Evolutionary conservation across 2,888 invertebrate species (phyloP), one percentile per base, ranked within the genome.

Genomic region (Cerastoderma edule): DNA sequence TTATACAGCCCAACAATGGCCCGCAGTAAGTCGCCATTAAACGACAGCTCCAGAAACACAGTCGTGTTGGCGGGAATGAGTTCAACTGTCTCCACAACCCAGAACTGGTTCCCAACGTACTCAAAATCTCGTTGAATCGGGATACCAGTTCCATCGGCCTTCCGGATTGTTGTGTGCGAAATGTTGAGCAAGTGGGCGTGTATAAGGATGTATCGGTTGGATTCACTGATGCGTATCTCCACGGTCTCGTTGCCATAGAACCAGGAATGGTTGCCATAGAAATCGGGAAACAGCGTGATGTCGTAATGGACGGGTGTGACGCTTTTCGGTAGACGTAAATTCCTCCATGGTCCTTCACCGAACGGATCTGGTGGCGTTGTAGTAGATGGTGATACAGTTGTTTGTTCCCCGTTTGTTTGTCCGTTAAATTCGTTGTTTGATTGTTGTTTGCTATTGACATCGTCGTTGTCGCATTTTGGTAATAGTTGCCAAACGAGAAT

Each of bases 1-100:
- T 94, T 94, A 91, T 96, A 96, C 68, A 96, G 94, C 2, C 96
- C 96, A 68, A 95, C 95, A 33, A 80, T 80, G 82, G 95, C 95
- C 78, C 94, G 94, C 33, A 94, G 94, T 90, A 96, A 93, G 77
- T 94, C 94, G 0, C 96, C 96, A 76, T 93, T 91, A 87, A 95
- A 96, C 35, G 94, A 92, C 60, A 96, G 94, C 54, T 92, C 88
- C n/a, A 96, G 89, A 13, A 92, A 54, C 6, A 89, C 86, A 13
- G 64, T 75, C 0, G 75, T 69, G 6, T 83, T 90, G 0, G 80
- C 85, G 2, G 65, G 48, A 1, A 93, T 72, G 3, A 74, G 71
- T 3, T 80, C 66, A 16, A 73, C 81, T 2, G 88, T 86, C 67
- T 90, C 87, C 44, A 93, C 86, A 2, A 94, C 93, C 91, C 92